Base-by-base conservation (phyloP, 2,797 vertebrate genomes). In the Salarias fasciatus region DNA sequence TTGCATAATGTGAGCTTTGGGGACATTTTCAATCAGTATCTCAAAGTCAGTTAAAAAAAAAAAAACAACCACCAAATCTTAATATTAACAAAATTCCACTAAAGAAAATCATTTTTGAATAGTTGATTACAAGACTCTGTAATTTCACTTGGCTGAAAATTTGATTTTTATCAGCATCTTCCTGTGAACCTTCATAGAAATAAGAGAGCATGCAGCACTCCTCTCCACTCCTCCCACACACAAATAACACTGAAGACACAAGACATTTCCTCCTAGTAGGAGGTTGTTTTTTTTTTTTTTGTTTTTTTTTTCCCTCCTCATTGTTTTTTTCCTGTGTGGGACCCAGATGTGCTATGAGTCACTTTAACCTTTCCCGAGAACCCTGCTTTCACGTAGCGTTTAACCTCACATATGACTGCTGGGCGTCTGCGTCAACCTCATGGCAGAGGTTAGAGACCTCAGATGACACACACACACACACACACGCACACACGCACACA, bases 391-490 rank as follows among this genome's bases (percentile, higher is more conserved):
- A 74, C 71, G 63, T 48, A 65, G 53, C 31, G 31, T 79, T 89
- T 89, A 86, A 83, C 86, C 87, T 82, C 54, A 59, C 56, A 68
- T 72, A 59, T 69, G 53, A 86, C 67, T 70, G 74, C 69, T 64
- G 61, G 76, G 66, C 35, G 28, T 83, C 79, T 57, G 56, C 9
- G 0, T 63, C 69, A 73, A 87, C 85, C 76, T 80, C 75, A 15
- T 10, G 4, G 37, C 31, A 4, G 63, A 82, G 63, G 73, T 66
- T 18, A 55, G 43, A 52, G 51, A 57, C 69, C 63, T 74, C 67
- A 59, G 44, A 31, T 69, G 61, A 64, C 59, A 49, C 53, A 45
- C 55, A 45, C 12, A 30, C 40, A 29, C 43, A 14, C 45, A 14
- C 28, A 9, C 14, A 11, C 38, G 59, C 30, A 12, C 15, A 31